Evolutionary conservation across 2,113 vertebrate species (phyloP).

Genomic region (Corvus cornix): DNA sequence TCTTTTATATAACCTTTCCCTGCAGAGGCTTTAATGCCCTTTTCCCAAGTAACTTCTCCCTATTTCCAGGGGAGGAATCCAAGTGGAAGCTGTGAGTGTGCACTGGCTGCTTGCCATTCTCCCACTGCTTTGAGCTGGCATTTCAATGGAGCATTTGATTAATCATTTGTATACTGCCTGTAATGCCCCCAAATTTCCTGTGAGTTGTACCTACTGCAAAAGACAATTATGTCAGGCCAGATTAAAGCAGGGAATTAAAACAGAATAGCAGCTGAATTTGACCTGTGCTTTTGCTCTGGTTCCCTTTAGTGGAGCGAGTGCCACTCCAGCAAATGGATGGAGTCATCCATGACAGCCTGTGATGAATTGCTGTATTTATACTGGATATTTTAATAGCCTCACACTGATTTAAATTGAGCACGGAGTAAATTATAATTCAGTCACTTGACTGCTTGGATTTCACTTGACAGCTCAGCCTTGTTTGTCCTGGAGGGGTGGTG

Average conservation of each 20-base stretch:
- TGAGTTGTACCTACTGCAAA: constrained; percentile 75
- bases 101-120: background rate
- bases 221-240: constrained; percentile 79
- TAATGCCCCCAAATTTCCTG: constrained; percentile 73
- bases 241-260: constrained; percentile 86
- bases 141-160: constrained; percentile 78
- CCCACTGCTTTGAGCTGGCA: constrained; percentile 46
- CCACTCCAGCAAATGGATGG: constrained; percentile 81
- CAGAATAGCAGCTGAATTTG: constrained; percentile 84
- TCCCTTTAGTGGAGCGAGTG: constrained; percentile 70
- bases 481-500: constrained; percentile 73
- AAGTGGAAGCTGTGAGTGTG: background rate
- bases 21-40: background rate
- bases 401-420: constrained; percentile 93
- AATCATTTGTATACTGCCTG: constrained; percentile 76
- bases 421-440: constrained; percentile 93
- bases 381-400: constrained; percentile 93
- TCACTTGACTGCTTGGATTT: constrained; percentile 86
- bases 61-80: background rate
- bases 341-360: constrained; percentile 86
- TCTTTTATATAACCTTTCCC: background rate
- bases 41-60: background rate
- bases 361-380: constrained; percentile 96
- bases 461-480: constrained; percentile 80
- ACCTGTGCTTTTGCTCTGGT: constrained; percentile 83